Base-by-base conservation (phyloP, 2,888 invertebrate genomes). In the Lepidocyrtoides sp. region DNA sequence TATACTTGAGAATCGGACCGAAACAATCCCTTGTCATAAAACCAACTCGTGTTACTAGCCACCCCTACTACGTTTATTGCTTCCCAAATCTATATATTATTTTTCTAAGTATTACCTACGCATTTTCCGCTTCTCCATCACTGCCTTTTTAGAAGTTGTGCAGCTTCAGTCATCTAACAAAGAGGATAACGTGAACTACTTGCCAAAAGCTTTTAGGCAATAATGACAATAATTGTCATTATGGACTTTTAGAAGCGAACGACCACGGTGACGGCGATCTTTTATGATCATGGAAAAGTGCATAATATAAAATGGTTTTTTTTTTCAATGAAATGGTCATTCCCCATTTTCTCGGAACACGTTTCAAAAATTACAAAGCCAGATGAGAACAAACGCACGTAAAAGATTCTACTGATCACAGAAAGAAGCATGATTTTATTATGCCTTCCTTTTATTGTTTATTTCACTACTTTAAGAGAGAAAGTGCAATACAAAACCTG, bases 121-220 rank as follows among this genome's bases (percentile, higher is more conserved):
- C n/a, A n/a, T n/a, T n/a, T 66, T 32, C 0, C 8, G n/a, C 5
- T 32, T 66, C 32, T 32, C 1, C 14, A 32, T 57, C n/a, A n/a
- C n/a, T n/a, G n/a, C n/a, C n/a, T n/a, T n/a, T n/a, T n/a, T n/a
- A n/a, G n/a, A n/a, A 14, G 17, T 57, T 57, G n/a, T 63, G 12
- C 23, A 63, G 63, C 14, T 14, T 2, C 12, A 63, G 23, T 17
- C 51, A 54, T 17, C 51, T 1, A 66, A 66, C 14, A 66, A 66
- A n/a, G 32, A 32, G 60, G 66, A 66, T 29, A 32, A 66, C 32
- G 32, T 32, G 66, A 3, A n/a, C 32, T n/a, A 32, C 66, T 75
- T 85, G 41, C 48, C 75, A 84, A 48, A 44, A 51, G 85, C 86
- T 87, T 87, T 87, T 87, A 87, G 51, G 63, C 86, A 87, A 77